phyloP scores from a whole-genome alignment of 1,140 invertebrate genomes.

The Cherax destructor region DNA sequence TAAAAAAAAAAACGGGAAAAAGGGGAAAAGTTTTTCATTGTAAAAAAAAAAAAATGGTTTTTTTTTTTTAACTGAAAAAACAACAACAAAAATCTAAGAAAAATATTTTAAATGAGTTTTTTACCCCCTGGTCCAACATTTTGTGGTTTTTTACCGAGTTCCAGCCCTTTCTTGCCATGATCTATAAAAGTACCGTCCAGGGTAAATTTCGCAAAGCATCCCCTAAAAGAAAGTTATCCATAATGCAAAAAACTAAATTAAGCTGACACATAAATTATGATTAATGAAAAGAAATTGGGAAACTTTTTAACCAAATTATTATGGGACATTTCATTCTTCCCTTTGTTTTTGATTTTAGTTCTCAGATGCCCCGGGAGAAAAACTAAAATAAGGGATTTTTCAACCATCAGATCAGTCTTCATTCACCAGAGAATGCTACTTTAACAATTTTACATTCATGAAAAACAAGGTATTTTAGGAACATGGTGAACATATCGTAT shows the following conservation, averaged over 20 bases:
- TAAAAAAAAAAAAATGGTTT: no score
- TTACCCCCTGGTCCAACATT: slow-evolving; percentile 54
- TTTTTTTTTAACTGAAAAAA: background rate
- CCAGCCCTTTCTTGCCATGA: slow-evolving; percentile 43
- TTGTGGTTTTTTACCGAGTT: background rate
- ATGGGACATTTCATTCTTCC: background rate
- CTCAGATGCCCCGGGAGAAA: background rate
- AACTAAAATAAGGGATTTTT: background rate
- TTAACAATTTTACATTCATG: background rate
- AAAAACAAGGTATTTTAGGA: background rate
- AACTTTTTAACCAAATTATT: background rate
- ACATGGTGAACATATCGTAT: no score
- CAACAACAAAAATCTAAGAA: no score
- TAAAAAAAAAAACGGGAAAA: no score
- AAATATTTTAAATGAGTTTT: background rate
- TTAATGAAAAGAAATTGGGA: background rate
- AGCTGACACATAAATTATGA: background rate
- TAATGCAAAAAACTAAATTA: background rate
- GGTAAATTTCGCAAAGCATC: slow-evolving; percentile 42
- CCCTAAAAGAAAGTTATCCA: background rate
- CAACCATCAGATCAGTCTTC: background rate
- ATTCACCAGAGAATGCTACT: background rate
- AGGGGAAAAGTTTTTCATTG: no score
- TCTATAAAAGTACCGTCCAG: slow-evolving; percentile 56
- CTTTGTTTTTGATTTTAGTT: background rate